phyloP scores from a whole-genome alignment of 2,113 vertebrate genomes.

The Carollia perspicillata region DNA sequence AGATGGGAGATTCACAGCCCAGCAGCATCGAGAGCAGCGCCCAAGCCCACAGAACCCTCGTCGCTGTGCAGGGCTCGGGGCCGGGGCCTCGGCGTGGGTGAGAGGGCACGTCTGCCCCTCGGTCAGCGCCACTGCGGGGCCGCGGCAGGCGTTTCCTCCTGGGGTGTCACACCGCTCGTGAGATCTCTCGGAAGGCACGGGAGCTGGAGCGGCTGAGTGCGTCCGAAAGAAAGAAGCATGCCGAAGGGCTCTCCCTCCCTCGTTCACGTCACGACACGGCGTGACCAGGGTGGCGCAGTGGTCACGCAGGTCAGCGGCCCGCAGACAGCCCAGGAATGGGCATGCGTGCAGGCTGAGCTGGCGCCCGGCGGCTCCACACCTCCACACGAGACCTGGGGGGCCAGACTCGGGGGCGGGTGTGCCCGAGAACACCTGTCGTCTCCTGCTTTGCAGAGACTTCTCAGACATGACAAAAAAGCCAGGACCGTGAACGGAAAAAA shows the following conservation, averaged over 20 bases:
- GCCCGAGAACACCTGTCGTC: neutral
- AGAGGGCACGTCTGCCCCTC: neutral
- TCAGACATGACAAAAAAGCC: neutral
- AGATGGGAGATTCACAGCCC: neutral
- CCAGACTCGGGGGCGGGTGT: no score
- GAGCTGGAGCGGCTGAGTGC: neutral
- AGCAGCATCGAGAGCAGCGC: neutral
- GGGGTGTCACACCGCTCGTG: no score
- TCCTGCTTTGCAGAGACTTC: neutral
- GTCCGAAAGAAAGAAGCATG: neutral
- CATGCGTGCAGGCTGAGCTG: neutral
- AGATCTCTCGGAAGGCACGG: neutral
- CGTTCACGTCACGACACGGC: neutral
- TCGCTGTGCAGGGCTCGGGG: no score
- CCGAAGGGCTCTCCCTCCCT: neutral
- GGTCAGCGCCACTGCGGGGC: neutral
- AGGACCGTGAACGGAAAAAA: neutral
- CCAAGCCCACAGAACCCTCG: neutral
- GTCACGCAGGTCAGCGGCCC: accelerated
- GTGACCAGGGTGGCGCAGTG: neutral
- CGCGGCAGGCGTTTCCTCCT: neutral
- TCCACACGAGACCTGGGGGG: no score
- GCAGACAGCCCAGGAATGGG: neutral
- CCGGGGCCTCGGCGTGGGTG: neutral
- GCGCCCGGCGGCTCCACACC: no score